Base-by-base conservation (phyloP, 30 jellyfish, hydroid and myxozoan species). In the Cassiopea andromeda region DNA sequence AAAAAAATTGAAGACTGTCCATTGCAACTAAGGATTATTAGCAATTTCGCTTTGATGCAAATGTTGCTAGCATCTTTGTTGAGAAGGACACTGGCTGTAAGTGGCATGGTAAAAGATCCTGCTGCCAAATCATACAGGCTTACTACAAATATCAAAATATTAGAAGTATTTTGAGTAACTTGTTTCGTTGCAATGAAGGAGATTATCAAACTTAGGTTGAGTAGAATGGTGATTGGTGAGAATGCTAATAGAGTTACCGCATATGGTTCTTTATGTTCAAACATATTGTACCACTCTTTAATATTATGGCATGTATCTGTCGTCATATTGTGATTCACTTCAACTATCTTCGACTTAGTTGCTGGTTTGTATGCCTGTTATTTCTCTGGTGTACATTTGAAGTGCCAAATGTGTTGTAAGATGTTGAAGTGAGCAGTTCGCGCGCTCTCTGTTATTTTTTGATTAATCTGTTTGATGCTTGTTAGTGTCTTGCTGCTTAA, bases 161-260 rank as follows among this genome's bases (percentile, higher is more conserved):
- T 77, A 1, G 86, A 77, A 6, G 86, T 77, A 18, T 77, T 77
- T 27, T 77, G 74, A 2, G 75, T 77, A 5, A 59, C 86, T n/a
- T 77, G 86, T 9, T 54, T 58, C 6, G 86, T 77, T 7, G 59
- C 70, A 77, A 77, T 46, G 18, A 77, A 46, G 14, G 86, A 54
- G 3, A 60, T 12, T 1, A 57, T 48, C 48, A 77, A 27, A 14
- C 14, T 47, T 3, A 49, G 12, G 17, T 77, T 77, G n/a, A 77
- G 38, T 17, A 77, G 13, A 2, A 60, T 43, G 73, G 75, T 12
- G 13, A 77, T 15, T 3, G 50, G 49, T 7, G 86, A 70, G 27
- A 70, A 43, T 70, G 27, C 16, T 3, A 70, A 1, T 2, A 70
- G n/a, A 6, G 15, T 70, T 70, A 54, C 15, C 27, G 79, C 79